phyloP scores from a whole-genome alignment of 1,140 invertebrate species.

The Drosophila yakuba region DNA sequence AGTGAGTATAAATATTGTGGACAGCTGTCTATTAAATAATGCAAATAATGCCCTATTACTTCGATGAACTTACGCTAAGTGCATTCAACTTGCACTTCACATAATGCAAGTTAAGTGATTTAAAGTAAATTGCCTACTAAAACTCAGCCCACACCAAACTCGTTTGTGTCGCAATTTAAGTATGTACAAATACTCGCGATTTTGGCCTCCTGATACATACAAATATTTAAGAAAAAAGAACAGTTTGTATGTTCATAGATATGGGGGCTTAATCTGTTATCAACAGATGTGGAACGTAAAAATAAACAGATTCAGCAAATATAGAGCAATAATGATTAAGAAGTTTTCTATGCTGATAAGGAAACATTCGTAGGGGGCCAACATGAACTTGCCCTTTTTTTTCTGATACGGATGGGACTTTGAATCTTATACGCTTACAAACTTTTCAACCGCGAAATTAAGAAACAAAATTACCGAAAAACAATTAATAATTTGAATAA shows the following conservation, averaged over 20 bases:
- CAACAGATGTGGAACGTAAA: slow-evolving; percentile 7
- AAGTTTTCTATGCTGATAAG: slow-evolving; percentile 30
- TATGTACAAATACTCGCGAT: slow-evolving; percentile 16
- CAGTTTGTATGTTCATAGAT: no score
- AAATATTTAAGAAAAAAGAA: not conserved
- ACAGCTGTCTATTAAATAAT: slow-evolving; percentile 12
- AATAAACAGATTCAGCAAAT: slow-evolving; percentile 14
- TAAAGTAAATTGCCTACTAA: not conserved
- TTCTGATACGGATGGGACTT: slow-evolving; percentile 26
- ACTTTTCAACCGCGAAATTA: slow-evolving; percentile 6
- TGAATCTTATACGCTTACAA: slow-evolving; percentile 7
- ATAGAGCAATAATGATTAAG: slow-evolving; percentile 34
- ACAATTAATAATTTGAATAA: no score
- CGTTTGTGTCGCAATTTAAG: slow-evolving; percentile 49
- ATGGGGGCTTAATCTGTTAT: slow-evolving; percentile 18
- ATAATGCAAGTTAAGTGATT: not conserved
- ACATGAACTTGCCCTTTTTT: not conserved
- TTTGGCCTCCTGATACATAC: not conserved
- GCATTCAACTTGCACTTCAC: not conserved
- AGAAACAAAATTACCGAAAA: no score
- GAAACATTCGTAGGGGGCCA: slow-evolving; percentile 12
- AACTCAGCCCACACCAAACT: slow-evolving; percentile 15
- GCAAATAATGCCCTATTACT: not conserved
- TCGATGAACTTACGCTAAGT: not conserved
- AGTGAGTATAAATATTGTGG: slow-evolving; percentile 55